These are phyloP conservation scores for Dicyrtomina minuta DNA, from an alignment of 2,888 invertebrate genomes.

Conservation along the genomic window DNA sequence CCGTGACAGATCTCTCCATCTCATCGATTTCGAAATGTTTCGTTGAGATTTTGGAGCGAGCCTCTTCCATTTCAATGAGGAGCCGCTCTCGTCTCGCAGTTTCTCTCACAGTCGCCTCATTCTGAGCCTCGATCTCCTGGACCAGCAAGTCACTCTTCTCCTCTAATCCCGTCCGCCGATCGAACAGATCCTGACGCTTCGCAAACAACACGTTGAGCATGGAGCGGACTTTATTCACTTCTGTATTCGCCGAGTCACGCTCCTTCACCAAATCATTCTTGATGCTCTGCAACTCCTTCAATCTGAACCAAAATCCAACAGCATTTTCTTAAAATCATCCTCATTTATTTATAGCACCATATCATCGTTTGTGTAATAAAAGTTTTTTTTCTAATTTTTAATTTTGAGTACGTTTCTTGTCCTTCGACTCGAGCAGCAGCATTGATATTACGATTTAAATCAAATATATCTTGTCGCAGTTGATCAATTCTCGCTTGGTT, in stretches of 20 bases:
- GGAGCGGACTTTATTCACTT: conserved; percentile 38
- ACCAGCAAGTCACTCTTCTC: conserved; percentile 40
- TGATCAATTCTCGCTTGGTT: conserved; percentile 39
- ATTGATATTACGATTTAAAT: conserved; percentile 43
- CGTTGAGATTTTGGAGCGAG: conserved; percentile 22
- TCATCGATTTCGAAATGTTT: conserved; percentile 38
- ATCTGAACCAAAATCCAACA: conserved; percentile 20
- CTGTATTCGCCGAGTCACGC: conserved; percentile 34
- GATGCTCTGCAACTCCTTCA: conserved; percentile 43
- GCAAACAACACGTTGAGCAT: conserved; percentile 27
- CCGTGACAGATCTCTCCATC: conserved; percentile 28
- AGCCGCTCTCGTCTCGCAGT: conserved; percentile 39
- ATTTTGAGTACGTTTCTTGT: conserved; percentile 39
- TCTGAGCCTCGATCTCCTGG: conserved; percentile 42
- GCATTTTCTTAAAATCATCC: not conserved
- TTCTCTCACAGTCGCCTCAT: conserved; percentile 41
- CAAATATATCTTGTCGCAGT: conserved; percentile 45
- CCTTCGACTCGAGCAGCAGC: conserved; percentile 46
- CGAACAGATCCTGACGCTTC: conserved; percentile 24
- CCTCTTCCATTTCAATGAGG: conserved; percentile 33
- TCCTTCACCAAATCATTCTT: conserved; percentile 42
- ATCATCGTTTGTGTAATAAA: no score
- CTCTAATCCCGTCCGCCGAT: conserved; percentile 24
- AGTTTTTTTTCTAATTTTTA: no score
- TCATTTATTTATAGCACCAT: no score